Base-by-base conservation (phyloP, 2,797 vertebrate species). In the Heteromormyrus szaboi region DNA sequence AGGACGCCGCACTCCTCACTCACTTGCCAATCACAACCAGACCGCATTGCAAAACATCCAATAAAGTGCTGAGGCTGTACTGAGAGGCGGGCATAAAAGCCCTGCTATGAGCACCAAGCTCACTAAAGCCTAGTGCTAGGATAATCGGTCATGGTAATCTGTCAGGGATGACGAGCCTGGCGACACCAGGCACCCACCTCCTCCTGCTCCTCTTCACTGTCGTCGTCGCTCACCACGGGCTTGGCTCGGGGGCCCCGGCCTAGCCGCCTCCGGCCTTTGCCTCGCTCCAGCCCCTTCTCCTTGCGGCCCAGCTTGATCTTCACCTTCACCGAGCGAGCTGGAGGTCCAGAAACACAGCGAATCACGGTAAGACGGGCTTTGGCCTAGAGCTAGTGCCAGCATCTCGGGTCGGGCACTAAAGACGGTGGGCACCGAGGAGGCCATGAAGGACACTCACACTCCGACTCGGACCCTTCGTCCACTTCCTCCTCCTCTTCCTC, bases 401-500 rank as follows among this genome's bases (percentile, higher is more conserved):
- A 85, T 51, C 22, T 14, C 1, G 1, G 4, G 68, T 33, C 29
- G 14, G 68, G 68, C 33, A 76, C 76, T n/a, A 79, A 44, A 81
- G 17, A n/a, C 17, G 19, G 17, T 62, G 37, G 84, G 25, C n/a
- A 51, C 72, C 2, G 7, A 44, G 72, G 41, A n/a, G 17, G 19
- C 7, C 37, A n/a, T 9, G 37, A 19, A 41, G 9, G 33, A 14
- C 37, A 90, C 96, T 96, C 91, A 98, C 97, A 95, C 92, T 98
- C 97, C 0, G 97, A 97, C 91, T 98, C 97, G 0, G 97, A 98
- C 89, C 97, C 97, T 93, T 98, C 97, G 1, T 98, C 98, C 88
- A 95, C 96, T n/a, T 95, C 96, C 54, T 98, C 97, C 22, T 98
- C 97, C 11, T 98, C 97, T 50, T 98, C 98, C 88, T 98, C 98